These are phyloP conservation scores for Brachyptera putata DNA, from an alignment of 2,888 invertebrate genomes.

Conservation along the genomic window DNA sequence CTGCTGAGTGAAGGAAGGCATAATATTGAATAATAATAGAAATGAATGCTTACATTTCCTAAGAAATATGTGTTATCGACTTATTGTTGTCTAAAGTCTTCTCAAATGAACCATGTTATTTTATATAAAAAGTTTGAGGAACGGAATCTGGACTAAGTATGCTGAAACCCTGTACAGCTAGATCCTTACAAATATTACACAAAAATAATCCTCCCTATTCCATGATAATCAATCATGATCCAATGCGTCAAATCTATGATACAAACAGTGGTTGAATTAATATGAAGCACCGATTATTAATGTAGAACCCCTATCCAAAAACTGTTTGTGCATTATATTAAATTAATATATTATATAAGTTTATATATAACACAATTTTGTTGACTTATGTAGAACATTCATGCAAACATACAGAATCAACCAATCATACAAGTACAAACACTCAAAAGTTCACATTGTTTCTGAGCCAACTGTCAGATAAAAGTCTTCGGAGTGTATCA, in stretches of 20 bases:
- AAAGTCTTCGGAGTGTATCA: neutral
- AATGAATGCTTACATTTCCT: no score
- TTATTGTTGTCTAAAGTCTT: no score
- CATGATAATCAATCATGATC: constrained; percentile 1
- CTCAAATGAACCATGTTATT: no score
- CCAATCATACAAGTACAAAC: neutral
- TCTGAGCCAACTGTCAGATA: neutral
- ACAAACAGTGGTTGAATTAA: constrained; percentile 8
- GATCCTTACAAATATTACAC: constrained; percentile 20
- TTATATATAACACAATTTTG: neutral
- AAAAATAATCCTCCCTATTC: constrained; percentile 13
- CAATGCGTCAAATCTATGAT: neutral
- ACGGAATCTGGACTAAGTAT: constrained; percentile 20
- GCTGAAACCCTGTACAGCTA: constrained; percentile 15
- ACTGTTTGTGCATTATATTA: constrained; percentile 13
- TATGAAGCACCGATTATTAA: constrained; percentile 22
- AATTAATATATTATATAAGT: neutral
- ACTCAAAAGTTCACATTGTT: neutral
- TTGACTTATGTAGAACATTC: neutral
- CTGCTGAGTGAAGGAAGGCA: no score
- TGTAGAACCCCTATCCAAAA: constrained; percentile 15
- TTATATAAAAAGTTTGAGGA: no score
- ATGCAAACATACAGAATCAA: neutral
- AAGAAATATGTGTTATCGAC: no score
- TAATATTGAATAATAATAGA: no score